phyloP scores from a whole-genome alignment of 2,113 vertebrate genomes.

The Poeciliopsis prolifica region DNA sequence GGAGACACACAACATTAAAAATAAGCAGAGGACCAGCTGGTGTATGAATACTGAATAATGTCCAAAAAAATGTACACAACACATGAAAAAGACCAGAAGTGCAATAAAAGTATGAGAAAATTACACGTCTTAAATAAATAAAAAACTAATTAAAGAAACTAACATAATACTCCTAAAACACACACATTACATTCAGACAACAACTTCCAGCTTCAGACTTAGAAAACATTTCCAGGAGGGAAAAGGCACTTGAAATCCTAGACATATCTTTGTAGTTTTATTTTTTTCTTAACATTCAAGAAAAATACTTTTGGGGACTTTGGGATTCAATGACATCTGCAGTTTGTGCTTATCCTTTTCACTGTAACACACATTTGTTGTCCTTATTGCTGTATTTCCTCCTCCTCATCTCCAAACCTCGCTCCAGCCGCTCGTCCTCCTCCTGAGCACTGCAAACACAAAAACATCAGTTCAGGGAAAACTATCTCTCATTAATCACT shows the following conservation, averaged over 20 bases:
- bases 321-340: conserved; percentile 2
- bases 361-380: conserved; percentile 88
- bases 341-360: conserved; percentile 47
- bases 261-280: background rate
- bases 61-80: conserved; percentile 2
- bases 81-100: conserved; percentile 20
- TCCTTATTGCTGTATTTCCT: conserved; percentile 86
- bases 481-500: too few relatives aligned
- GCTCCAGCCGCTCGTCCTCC: conserved; percentile 88
- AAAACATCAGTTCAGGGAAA: conserved; percentile 1
- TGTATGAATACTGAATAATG: conserved; percentile 31
- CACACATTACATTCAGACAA: conserved; percentile 7
- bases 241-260: conserved; percentile 29
- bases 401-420: conserved; percentile 85
- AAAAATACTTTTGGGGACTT: background rate
- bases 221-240: background rate
- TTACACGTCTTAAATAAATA: conserved; percentile 62
- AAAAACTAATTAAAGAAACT: conserved; percentile 25
- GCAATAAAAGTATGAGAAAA: conserved; percentile 36
- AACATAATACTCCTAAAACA: conserved; percentile 38
- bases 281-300: background rate
- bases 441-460: conserved; percentile 83
- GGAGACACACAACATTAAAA: background rate
- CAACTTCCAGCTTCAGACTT: conserved; percentile 9
- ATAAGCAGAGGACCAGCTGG: conserved; percentile 5